phyloP scores from a whole-genome alignment of 2,888 invertebrate species.

The Halictus quadricinctus region DNA sequence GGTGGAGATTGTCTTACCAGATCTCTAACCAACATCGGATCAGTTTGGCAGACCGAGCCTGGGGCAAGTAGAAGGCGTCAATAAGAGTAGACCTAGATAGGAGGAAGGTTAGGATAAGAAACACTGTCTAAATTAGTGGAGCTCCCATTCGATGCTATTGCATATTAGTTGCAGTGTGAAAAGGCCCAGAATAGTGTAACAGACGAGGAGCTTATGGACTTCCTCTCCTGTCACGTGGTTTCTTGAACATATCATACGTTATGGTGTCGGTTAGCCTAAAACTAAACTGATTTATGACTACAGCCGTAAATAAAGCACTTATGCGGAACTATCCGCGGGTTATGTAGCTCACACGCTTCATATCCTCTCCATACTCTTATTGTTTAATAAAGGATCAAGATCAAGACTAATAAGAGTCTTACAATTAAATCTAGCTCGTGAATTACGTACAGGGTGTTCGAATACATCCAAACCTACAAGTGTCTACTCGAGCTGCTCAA shows the following conservation, averaged over 20 bases:
- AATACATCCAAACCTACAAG: not conserved
- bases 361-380: not conserved
- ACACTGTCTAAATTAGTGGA: conserved; percentile 2
- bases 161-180: not conserved
- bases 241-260: not conserved
- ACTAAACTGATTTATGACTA: not conserved
- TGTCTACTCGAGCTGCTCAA: not conserved
- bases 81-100: conserved; percentile 1
- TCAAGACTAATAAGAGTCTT: not conserved
- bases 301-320: not conserved
- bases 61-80: conserved; percentile 4
- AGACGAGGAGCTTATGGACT: not conserved
- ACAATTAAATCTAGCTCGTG: not conserved
- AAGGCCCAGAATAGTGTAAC: not conserved
- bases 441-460: not conserved
- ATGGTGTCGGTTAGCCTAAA: not conserved
- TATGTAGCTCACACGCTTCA: not conserved
- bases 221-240: not conserved
- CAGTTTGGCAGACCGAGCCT: not conserved
- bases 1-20: conserved; percentile 16
- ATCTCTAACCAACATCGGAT: conserved; percentile 12
- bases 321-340: not conserved
- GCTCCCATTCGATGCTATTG: not conserved
- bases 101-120: conserved; percentile 6
- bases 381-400: not conserved